phyloP scores from a whole-genome alignment of 2,113 vertebrate species.

The Zosterops pallidus region DNA sequence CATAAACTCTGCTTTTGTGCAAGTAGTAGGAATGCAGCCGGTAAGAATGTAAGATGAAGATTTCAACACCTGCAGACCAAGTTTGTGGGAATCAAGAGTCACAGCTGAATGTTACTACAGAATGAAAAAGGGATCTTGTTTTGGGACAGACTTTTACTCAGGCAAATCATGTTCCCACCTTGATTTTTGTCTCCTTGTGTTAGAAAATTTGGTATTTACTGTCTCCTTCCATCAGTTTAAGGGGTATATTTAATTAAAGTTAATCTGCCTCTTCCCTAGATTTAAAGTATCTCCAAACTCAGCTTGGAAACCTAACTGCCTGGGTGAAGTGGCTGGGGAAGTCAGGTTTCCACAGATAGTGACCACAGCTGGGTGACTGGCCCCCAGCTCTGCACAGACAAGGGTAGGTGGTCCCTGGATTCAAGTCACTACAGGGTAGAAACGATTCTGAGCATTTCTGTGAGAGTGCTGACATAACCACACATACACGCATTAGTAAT shows the following conservation, averaged over 20 bases:
- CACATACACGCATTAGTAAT: not conserved
- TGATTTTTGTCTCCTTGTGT: not conserved
- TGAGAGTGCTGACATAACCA: not conserved
- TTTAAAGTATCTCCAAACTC: not conserved
- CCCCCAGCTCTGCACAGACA: not conserved
- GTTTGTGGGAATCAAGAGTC: not conserved
- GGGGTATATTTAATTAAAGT: not conserved
- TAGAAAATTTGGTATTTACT: not conserved
- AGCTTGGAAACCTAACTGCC: not conserved
- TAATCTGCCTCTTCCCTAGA: not conserved
- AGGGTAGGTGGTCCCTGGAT: not conserved
- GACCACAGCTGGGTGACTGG: not conserved
- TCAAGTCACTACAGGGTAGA: not conserved
- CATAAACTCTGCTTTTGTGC: constrained; percentile 67
- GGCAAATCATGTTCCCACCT: no score
- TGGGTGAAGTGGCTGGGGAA: not conserved
- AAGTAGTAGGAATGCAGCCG: not conserved
- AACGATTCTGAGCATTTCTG: not conserved
- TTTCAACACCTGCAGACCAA: not conserved
- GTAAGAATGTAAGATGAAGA: not conserved
- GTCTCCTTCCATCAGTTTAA: not conserved
- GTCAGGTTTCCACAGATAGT: not conserved
- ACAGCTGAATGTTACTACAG: not conserved
- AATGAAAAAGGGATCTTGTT: not conserved
- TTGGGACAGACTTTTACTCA: not conserved